These are phyloP conservation scores for Oreohelix idahoensis DNA, from an alignment of 1,140 invertebrate genomes.

Conservation along the genomic window DNA sequence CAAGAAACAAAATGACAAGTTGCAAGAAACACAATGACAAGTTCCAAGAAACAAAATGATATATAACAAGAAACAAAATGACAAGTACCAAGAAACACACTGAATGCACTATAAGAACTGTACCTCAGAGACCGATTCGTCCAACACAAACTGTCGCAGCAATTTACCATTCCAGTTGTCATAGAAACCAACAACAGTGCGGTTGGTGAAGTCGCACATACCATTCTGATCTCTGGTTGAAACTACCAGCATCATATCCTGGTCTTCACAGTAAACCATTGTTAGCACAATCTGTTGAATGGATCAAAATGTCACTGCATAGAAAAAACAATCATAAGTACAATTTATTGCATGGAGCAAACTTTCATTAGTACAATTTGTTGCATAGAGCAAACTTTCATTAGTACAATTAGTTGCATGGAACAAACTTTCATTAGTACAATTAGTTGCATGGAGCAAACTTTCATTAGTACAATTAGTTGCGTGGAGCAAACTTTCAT, in stretches of 20 bases:
- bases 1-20: no score
- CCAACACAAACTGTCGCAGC: constrained; percentile 28
- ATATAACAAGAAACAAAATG: not conserved
- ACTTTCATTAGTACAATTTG: no score
- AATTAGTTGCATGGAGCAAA: no score
- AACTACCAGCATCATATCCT: constrained; percentile 30
- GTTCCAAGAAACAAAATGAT: not conserved
- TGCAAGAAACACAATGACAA: not conserved
- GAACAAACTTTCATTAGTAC: no score
- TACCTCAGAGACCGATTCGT: not conserved
- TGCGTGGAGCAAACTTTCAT: no score
- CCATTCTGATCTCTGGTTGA: not conserved
- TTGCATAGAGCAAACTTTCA: no score
- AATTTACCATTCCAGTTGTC: constrained; percentile 37
- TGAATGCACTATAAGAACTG: not conserved
- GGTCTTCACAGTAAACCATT: constrained; percentile 37
- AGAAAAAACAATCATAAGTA: no score
- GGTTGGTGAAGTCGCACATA: not conserved
- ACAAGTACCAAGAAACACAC: not conserved
- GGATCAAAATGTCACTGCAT: not conserved
- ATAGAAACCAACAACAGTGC: constrained; percentile 31
- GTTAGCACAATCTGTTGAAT: constrained; percentile 23
- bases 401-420: no score
- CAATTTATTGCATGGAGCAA: no score
- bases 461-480: no score